Evolutionary conservation across 2,888 invertebrate species (phyloP).

Genomic region (Tachina lurida): DNA sequence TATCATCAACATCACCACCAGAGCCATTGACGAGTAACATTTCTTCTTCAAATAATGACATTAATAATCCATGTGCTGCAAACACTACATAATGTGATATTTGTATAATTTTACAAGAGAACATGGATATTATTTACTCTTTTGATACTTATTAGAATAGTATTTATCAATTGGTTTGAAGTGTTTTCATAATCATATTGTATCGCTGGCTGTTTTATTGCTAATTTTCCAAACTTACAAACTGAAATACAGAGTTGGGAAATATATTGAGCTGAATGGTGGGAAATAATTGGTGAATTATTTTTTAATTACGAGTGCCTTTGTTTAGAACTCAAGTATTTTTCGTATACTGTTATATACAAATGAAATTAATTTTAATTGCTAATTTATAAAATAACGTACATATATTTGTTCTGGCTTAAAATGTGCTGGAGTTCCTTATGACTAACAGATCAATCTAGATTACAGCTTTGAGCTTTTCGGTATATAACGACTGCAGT

Average conservation of each 20-base stretch:
- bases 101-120: constrained; percentile 47
- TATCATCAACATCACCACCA: constrained; percentile 36
- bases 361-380: background rate
- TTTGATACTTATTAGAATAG: constrained; percentile 23
- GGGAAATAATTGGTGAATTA: too few species aligned
- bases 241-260: constrained; percentile 17
- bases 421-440: too few species aligned
- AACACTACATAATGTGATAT: background rate
- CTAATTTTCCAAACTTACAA: constrained; percentile 45
- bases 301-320: background rate
- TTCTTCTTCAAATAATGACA: constrained; percentile 32
- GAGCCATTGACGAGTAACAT: constrained; percentile 27
- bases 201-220: constrained; percentile 53
- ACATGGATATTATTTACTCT: constrained; percentile 27
- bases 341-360: too few species aligned
- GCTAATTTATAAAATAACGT: too few species aligned
- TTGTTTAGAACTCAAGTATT: background rate
- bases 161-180: constrained; percentile 45
- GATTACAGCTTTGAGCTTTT: too few species aligned
- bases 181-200: constrained; percentile 53
- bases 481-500: too few species aligned
- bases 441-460: too few species aligned
- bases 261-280: background rate
- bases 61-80: constrained; percentile 21
- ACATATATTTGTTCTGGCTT: too few species aligned